Base-by-base conservation (phyloP, 2,888 invertebrate species). In the Homarus gammarus region DNA sequence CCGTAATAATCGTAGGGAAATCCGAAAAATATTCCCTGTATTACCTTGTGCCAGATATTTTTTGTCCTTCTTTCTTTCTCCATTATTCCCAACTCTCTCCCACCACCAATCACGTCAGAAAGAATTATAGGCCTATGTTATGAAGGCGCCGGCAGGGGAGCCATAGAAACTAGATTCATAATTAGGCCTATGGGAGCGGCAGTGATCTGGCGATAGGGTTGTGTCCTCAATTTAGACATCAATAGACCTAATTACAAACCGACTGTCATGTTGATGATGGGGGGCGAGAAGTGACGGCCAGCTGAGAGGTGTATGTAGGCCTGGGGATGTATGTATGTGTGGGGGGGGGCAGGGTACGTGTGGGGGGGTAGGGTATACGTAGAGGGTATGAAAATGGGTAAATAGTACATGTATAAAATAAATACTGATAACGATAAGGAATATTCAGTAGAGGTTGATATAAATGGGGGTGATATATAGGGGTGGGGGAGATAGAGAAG, bases 211-310 rank as follows among this genome's bases (percentile, higher is more conserved):
- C 81, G 87, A 87, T 87, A 87, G 87, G 87, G 82, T 82, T 87
- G 87, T 87, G 87, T 82, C 72, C 51, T 87, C 87, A 87, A 82
- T 75, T 87, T 81, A 72, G 82, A 87, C 87, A 87, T 87, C 87
- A 87, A 87, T 87, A 87, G 87, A 82, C 87, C 87, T 87, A 87
- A 87, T 87, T 87, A 87, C 75, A 82, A 87, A 75, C 82, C 49
- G 82, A 51, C 73, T 75, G 87, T 87, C 82, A 82, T 75, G 87
- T 78, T 87, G 87, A 79, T 87, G 87, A 79, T 73, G 33, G 36
- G 56, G 86, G 81, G 61, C 51, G 31, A 36, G 36, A 51, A n/a
- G 40, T 38, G 27, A 75, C 22, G 44, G 27, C 40, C 12, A 27
- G 49, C 27, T n/a, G 36, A 31, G 56, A n/a, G n/a, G n/a, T n/a